Base-by-base conservation (phyloP, 1,140 invertebrate genomes). In the Drosophila pallidifrons region DNA sequence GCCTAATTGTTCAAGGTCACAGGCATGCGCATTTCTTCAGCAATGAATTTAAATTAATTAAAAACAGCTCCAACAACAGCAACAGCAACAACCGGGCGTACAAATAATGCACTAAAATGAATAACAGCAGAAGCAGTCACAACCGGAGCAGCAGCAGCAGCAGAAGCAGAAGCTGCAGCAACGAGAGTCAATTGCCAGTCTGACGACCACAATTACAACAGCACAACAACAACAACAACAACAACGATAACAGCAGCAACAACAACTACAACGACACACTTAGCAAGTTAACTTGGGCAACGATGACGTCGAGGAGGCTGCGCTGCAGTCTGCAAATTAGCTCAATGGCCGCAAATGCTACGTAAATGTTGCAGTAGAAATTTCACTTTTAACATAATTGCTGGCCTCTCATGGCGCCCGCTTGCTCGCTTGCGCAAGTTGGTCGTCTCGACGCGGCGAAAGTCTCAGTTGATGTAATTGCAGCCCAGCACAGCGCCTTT, bases 1-100 rank as follows among this genome's bases (percentile, higher is more conserved):
- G 72, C 82, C 85, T 78, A 81, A 88, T 89, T 75, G 75, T 82
- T 88, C 83, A 88, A 88, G 83, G 83, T 88, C 83, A 88, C 77
- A 88, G 85, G 45, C 83, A 88, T 88, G 83, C 83, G 85, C 83
- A 88, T 80, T 81, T 89, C 75, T 81, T 77, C 63, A 54, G 47
- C 67, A 82, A 80, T 73, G 83, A 75, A 81, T 78, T 83, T 81
- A 78, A 81, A 89, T 88, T 89, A 81, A 89, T 89, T 88, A 78
- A 83, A 83, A 75, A 78, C 67, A 72, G 71, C 70, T 67, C 13
- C 54, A 72, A 49, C 68, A 71, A 25, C 65, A 71, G 15, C 65
- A 51, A 61, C 70, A 64, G 13, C 54, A 72, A 49, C 68, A 71
- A 25, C 65, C 47, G 55, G 45, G 32, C 13, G 52, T 38, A 79